A percentile compares a stretch with the other conserved stretches of the same genome.
These are phyloP conservation scores for Nesoenas mayeri DNA, from an alignment of 2,113 vertebrate genomes.

Conservation along the genomic window DNA sequence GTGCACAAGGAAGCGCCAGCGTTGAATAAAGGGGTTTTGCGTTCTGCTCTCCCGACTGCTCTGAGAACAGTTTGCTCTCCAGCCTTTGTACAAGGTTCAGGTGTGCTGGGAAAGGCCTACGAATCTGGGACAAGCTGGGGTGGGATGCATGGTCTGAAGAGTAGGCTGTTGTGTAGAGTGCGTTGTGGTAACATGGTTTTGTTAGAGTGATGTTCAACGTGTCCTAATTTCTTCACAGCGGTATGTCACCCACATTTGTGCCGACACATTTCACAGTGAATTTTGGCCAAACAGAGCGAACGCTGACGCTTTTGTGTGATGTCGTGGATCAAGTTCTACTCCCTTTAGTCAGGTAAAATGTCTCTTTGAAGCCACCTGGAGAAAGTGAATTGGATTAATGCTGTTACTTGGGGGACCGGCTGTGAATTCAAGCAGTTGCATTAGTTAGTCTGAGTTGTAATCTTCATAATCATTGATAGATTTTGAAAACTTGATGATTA, in stretches of 20 bases:
- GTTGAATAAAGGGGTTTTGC: background rate
- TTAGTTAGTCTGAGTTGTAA: background rate
- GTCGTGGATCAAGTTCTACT: background rate
- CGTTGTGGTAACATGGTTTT: no score
- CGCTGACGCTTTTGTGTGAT: background rate
- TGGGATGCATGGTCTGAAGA: background rate
- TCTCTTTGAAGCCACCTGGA: background rate
- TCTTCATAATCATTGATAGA: background rate
- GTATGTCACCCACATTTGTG: background rate
- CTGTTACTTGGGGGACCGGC: background rate
- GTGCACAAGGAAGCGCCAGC: background rate
- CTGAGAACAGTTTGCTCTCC: background rate
- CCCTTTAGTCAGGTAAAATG: background rate
- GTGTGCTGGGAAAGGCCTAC: background rate
- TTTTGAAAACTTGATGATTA: background rate
- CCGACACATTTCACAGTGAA: background rate
- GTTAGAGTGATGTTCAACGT: background rate
- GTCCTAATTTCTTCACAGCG: background rate
- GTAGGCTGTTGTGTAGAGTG: background rate
- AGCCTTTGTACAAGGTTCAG: background rate
- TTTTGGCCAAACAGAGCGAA: background rate
- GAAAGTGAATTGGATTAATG: background rate
- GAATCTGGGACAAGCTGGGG: background rate
- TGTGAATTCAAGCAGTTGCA: background rate
- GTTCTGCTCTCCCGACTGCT: background rate